These are phyloP conservation scores for Brachionus plicatilis DNA, from an alignment of 1,140 invertebrate species.

Conservation along the genomic window DNA sequence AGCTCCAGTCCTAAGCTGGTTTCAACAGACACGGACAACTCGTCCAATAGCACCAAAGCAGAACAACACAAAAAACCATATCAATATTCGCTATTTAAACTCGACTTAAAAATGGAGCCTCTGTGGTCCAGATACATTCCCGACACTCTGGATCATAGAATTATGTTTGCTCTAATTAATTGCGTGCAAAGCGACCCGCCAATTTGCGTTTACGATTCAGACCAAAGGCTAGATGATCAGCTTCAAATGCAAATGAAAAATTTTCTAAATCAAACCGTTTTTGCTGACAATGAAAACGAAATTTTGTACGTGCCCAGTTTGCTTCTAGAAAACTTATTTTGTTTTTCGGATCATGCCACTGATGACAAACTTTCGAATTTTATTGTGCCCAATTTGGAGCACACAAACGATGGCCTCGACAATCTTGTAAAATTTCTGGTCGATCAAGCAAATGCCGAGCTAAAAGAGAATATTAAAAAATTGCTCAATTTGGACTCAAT, in stretches of 20 bases:
- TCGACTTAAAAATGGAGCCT: neutral
- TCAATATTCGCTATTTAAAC: neutral
- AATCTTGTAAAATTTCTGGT: conserved; percentile 46
- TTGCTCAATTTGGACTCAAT: conserved; percentile 44
- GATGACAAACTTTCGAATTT: neutral
- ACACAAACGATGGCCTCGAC: conserved; percentile 41
- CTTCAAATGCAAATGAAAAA: conserved; percentile 18
- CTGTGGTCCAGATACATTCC: conserved; percentile 12
- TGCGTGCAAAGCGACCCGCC: conserved; percentile 26
- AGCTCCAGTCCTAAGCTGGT: neutral
- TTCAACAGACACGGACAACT: neutral
- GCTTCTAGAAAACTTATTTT: neutral
- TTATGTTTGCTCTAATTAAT: neutral
- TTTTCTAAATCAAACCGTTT: neutral
- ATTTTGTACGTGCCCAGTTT: neutral
- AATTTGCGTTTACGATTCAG: neutral
- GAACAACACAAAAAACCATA: neutral
- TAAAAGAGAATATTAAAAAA: conserved; percentile 41
- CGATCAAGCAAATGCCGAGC: conserved; percentile 31
- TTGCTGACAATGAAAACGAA: neutral
- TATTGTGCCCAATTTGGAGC: neutral
- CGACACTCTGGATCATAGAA: neutral
- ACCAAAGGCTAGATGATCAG: neutral
- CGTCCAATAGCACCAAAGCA: neutral
- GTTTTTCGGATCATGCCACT: neutral